phyloP scores from a whole-genome alignment of 35 echinoderm and acorn worm genomes.

The Anneissia japonica region DNA sequence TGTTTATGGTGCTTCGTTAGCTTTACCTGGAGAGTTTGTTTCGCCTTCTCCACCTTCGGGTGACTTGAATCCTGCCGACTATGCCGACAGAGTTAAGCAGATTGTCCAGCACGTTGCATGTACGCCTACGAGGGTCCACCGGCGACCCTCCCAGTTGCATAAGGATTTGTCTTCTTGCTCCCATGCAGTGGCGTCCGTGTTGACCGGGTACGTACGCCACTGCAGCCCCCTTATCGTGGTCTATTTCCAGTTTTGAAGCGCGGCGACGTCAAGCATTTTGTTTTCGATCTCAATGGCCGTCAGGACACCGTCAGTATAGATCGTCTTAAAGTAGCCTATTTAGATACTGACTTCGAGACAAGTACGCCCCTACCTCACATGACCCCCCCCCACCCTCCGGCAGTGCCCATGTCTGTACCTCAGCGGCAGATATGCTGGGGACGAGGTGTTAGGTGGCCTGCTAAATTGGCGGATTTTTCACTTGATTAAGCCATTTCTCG shows the following conservation, averaged over 20 bases:
- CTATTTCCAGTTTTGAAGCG: not conserved
- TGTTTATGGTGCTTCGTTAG: not conserved
- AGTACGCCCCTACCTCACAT: too few species aligned
- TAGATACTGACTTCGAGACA: too few species aligned
- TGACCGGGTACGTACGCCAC: not conserved
- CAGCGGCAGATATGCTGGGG: too few species aligned
- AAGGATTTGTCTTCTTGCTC: not conserved
- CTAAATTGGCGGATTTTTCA: too few species aligned
- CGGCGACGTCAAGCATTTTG: not conserved
- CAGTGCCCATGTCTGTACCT: too few species aligned
- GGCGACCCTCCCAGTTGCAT: not conserved
- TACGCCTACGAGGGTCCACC: not conserved
- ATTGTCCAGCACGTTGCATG: not conserved
- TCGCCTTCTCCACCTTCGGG: not conserved
- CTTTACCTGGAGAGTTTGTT: not conserved
- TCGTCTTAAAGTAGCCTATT: not conserved
- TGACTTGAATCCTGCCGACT: not conserved
- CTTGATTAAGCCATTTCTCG: too few species aligned
- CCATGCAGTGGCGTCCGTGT: not conserved
- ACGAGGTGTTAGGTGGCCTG: too few species aligned
- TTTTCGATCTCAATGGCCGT: not conserved
- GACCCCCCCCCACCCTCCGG: too few species aligned
- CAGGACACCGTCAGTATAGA: conserved; percentile 12
- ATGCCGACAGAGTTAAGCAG: not conserved
- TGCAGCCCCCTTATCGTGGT: not conserved